Base-by-base conservation (phyloP, 2,888 invertebrate species). In the Dusona sp. region DNA sequence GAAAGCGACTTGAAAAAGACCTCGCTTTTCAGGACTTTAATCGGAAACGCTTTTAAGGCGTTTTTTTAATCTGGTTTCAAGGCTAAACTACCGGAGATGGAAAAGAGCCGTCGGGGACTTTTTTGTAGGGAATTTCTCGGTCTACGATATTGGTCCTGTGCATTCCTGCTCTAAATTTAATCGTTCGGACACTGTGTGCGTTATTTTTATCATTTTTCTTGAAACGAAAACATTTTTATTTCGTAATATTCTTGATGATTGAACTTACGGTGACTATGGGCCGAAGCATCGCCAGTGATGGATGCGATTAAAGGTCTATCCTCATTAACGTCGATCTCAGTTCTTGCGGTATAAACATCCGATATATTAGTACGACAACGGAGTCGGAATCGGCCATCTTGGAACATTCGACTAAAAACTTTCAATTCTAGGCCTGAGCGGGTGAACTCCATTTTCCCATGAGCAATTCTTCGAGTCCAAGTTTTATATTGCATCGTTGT, bases 271-370 rank as follows among this genome's bases (percentile, higher is more conserved):
- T 90, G 90, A 80, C 92, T 92, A 67, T 92, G 93, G 0, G 94
- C 92, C 7, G 92, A 92, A 11, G 94, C 93, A 83, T 93, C 93
- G 13, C 94, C 93, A 25, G 93, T 94, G 82, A 94, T 94, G 25
- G 93, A 92, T 45, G 94, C 93, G 72, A 93, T 89, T 51, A 92
- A 91, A 3, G 94, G 94, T 8, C 89, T 90, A 65, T 93, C 94
- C 83, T 93, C 93, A 74, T 89, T 90, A 61, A 94, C 90, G 29
- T 92, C 92, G 16, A 91, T 88, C 65, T 93, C 92, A 16, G 89
- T 90, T 4, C 92, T 91, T 51, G 92, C 91, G 29, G 90, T 90
- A 83, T 94, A 94, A 67, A 94, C 90, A 54, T 90, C 90, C 13
- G 90, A 86, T 79, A 94, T 94, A 36, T 89, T 90, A 16, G 92